These are phyloP conservation scores for Dendrolimus kikuchii DNA, from an alignment of 1,140 invertebrate species.

Conservation along the genomic window DNA sequence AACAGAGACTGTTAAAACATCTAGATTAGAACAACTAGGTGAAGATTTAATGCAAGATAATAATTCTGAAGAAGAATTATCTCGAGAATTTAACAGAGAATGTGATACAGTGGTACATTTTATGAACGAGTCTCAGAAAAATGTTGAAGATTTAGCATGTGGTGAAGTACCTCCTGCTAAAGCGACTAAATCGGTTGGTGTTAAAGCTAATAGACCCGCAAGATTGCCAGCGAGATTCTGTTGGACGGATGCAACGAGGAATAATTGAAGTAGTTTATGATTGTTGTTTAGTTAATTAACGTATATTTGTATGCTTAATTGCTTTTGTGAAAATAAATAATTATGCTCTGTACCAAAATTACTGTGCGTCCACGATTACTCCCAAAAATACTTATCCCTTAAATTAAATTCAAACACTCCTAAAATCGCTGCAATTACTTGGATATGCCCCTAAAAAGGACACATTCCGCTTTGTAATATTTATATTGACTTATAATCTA, in stretches of 20 bases:
- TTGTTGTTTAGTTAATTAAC: background rate
- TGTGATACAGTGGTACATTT: slow-evolving; percentile 15
- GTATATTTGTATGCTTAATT: background rate
- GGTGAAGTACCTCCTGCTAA: slow-evolving; percentile 27
- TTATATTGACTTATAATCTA: too few species aligned
- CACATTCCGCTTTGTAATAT: too few species aligned
- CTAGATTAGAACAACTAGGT: slow-evolving; percentile 46
- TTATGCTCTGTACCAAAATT: slow-evolving; percentile 1
- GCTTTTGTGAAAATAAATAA: slow-evolving; percentile 2
- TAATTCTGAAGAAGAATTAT: slow-evolving; percentile 42
- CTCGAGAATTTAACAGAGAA: slow-evolving; percentile 12
- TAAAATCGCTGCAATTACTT: too few species aligned
- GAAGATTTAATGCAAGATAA: slow-evolving; percentile 35
- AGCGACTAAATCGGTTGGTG: slow-evolving; percentile 15
- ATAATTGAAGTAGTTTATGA: slow-evolving; percentile 13
- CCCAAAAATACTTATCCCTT: too few species aligned
- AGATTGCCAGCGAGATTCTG: slow-evolving; percentile 49
- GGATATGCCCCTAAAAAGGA: too few species aligned
- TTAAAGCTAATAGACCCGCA: slow-evolving; percentile 28
- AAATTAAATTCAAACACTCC: too few species aligned
- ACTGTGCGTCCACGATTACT: too few species aligned
- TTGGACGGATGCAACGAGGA: slow-evolving; percentile 43
- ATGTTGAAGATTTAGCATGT: slow-evolving; percentile 21
- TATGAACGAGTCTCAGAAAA: slow-evolving; percentile 13
- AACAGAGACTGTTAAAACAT: slow-evolving; percentile 19